Conservation (phyloP, 2,113 vertebrate genomes). For the Arizona elegans region DNA sequence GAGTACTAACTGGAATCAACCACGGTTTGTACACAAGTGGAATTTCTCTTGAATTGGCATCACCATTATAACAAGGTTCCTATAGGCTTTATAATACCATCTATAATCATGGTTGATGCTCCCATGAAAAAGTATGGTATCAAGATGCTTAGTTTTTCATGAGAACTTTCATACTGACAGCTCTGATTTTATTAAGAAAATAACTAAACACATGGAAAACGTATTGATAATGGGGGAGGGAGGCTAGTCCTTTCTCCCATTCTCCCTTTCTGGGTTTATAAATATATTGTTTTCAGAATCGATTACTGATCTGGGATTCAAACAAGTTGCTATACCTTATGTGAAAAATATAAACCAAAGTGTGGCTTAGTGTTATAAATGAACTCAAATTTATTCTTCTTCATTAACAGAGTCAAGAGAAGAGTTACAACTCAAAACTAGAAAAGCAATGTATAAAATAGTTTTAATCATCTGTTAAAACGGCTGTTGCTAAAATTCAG, state of each 20-base stretch:
- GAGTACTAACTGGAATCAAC: not conserved
- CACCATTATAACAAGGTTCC: not conserved
- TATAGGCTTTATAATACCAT: not conserved
- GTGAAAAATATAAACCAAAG: not conserved
- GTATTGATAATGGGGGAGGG: not conserved
- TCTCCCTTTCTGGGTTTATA: not conserved
- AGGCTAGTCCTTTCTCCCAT: not conserved
- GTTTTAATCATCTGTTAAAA: slow-evolving; percentile 49
- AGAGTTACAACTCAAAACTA: not conserved
- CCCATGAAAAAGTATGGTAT: not conserved
- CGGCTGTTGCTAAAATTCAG: slow-evolving; percentile 21
- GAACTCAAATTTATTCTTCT: not conserved
- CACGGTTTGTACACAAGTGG: not conserved
- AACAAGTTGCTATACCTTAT: not conserved
- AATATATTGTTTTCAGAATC: not conserved
- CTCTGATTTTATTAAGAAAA: not conserved
- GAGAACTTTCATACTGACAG: not conserved
- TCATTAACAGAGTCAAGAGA: not conserved
- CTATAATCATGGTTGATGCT: not conserved
- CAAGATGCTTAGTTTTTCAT: not conserved
- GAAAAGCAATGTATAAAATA: slow-evolving; percentile 19
- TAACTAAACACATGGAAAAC: not conserved
- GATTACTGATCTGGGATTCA: not conserved
- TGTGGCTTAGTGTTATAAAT: not conserved
- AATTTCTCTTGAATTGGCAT: not conserved